Percentiles rank a stretch among this genome's conserved stretches.
phyloP scores from a whole-genome alignment of 2,113 vertebrate genomes.

The Sterna hirundo region DNA sequence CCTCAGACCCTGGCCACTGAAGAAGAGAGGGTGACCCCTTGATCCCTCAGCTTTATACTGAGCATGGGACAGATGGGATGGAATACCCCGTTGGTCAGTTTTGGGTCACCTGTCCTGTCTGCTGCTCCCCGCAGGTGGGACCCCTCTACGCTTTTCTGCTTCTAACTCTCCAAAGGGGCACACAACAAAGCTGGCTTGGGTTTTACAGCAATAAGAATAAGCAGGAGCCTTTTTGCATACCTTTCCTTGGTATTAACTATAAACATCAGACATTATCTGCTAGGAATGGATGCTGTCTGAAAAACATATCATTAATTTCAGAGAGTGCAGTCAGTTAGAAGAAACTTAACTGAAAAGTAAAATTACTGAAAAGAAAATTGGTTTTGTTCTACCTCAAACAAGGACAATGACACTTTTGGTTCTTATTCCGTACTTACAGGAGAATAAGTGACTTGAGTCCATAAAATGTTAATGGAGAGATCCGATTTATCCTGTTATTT shows the following conservation, averaged over 20 bases:
- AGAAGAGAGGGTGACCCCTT: background rate
- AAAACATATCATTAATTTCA: background rate
- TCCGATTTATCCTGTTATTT: constrained; percentile 89
- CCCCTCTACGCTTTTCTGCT: background rate
- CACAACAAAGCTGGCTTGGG: background rate
- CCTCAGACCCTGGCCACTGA: background rate
- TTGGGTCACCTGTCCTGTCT: background rate
- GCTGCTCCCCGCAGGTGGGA: background rate
- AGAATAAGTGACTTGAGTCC: constrained; percentile 92
- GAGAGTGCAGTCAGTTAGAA: background rate
- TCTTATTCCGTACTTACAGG: constrained; percentile 82
- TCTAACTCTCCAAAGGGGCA: background rate
- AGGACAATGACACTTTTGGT: background rate
- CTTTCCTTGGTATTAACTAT: background rate
- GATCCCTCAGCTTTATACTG: background rate
- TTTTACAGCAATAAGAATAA: background rate
- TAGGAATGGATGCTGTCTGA: background rate
- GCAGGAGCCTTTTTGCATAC: background rate
- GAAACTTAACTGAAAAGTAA: background rate
- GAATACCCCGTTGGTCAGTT: background rate
- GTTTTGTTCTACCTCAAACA: background rate
- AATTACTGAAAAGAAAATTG: background rate
- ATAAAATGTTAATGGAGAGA: constrained; percentile 88
- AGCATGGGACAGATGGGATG: background rate
- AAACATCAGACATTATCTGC: background rate